Evolutionary conservation across 2,113 vertebrate species (phyloP).

Genomic region (Eupsittula cactorum): DNA sequence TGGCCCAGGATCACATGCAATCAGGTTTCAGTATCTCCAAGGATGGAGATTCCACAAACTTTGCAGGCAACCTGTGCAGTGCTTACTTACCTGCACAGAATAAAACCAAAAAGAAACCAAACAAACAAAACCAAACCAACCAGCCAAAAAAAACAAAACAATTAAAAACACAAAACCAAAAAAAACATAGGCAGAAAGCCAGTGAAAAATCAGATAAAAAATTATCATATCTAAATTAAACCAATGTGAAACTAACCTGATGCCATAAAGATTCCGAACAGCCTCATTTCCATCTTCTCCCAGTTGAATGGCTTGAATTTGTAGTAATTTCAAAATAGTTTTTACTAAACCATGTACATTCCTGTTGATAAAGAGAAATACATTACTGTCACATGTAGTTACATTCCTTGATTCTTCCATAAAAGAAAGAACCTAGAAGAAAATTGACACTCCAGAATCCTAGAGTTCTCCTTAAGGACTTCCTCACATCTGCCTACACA

Average conservation of each 20-base stretch:
- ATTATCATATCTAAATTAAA: not conserved
- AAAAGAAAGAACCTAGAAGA: not conserved
- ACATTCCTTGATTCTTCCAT: not conserved
- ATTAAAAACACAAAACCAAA: not conserved
- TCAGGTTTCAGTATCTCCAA: not conserved
- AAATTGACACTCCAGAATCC: not conserved
- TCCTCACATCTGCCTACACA: not conserved
- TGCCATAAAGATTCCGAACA: constrained; percentile 81
- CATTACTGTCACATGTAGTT: not conserved
- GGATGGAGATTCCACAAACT: not conserved
- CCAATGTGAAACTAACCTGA: constrained; percentile 78
- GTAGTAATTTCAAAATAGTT: constrained; percentile 83
- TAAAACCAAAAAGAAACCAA: not conserved
- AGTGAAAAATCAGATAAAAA: not conserved
- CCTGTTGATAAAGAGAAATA: constrained; percentile 71
- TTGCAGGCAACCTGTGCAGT: not conserved
- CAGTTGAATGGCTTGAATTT: constrained; percentile 81
- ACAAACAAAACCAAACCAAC: not conserved
- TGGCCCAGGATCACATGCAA: not conserved
- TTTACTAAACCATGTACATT: constrained; percentile 90
- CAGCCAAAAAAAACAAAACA: not conserved
- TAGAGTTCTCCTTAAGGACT: not conserved
- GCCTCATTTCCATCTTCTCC: constrained; percentile 47
- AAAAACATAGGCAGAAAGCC: not conserved
- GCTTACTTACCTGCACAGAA: not conserved